phyloP scores from a whole-genome alignment of 2,113 vertebrate species.

The Pituophis catenifer region DNA sequence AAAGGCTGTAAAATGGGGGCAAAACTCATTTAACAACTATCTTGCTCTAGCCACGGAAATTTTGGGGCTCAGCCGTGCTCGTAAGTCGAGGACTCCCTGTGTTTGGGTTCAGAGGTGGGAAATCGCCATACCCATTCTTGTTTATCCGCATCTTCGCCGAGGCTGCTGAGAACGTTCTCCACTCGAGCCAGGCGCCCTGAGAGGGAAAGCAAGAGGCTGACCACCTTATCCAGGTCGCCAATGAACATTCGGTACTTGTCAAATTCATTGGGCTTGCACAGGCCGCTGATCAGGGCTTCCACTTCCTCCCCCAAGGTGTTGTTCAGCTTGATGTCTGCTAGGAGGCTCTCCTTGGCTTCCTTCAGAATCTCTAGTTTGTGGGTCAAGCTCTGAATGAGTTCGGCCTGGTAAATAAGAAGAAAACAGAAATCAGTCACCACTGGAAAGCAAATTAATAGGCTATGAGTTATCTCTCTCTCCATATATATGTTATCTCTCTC shows the following conservation, averaged over 20 bases:
- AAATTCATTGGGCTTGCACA: constrained; percentile 87
- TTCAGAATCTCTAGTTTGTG: constrained; percentile 78
- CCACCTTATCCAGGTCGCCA: constrained; percentile 92
- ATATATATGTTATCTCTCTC: neutral
- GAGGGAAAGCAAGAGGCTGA: constrained; percentile 92
- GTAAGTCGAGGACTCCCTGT: neutral
- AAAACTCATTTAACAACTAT: neutral
- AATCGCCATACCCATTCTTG: constrained; percentile 82
- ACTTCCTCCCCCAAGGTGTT: constrained; percentile 76
- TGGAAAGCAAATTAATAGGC: neutral
- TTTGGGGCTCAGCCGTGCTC: neutral
- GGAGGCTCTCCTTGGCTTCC: constrained; percentile 80
- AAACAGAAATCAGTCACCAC: neutral
- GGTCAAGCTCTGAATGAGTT: constrained; percentile 84
- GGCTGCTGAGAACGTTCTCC: constrained; percentile 77
- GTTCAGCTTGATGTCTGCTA: constrained; percentile 79
- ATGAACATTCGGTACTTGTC: constrained; percentile 97
- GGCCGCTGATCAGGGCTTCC: constrained; percentile 77
- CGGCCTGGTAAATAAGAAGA: constrained; percentile 70
- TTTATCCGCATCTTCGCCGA: constrained; percentile 69
- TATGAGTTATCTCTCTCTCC: neutral
- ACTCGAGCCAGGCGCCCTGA: constrained; percentile 88
- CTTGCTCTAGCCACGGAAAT: neutral
- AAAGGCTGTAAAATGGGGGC: neutral
- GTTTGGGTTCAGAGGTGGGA: neutral